Conservation (phyloP, 30 jellyfish, hydroid and myxozoan genomes). For the Cassiopea xamachana region DNA sequence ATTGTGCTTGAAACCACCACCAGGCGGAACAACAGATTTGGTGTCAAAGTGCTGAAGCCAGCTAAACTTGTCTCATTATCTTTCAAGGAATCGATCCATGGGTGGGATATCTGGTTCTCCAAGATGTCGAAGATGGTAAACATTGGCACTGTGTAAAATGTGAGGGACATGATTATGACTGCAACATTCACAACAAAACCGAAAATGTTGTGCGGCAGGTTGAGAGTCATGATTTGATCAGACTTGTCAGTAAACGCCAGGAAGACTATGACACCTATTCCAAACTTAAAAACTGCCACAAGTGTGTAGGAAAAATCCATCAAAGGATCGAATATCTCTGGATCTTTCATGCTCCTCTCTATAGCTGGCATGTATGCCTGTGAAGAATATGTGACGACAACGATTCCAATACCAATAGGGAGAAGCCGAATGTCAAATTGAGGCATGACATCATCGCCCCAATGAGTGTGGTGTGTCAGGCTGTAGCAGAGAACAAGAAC, state of each 20-base stretch:
- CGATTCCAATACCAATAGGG: conserved; percentile 93
- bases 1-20: conserved; percentile 70
- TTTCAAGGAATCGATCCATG: conserved; percentile 66
- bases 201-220: conserved; percentile 81
- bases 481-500: conserved; percentile 88
- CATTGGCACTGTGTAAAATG: conserved; percentile 96
- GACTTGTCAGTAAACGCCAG: conserved; percentile 89
- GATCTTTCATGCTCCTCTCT: conserved; percentile 96
- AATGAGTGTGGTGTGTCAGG: conserved; percentile 91
- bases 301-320: conserved; percentile 94
- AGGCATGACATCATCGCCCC: conserved; percentile 96
- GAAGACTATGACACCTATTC: conserved; percentile 94
- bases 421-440: conserved; percentile 82
- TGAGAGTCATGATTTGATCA: conserved; percentile 93
- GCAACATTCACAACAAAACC: conserved; percentile 80
- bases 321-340: conserved; percentile 93
- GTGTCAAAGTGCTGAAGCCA: conserved; percentile 74
- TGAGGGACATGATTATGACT: conserved; percentile 86
- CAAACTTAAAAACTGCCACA: conserved; percentile 92
- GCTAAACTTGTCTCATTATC: conserved; percentile 69
- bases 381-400: conserved; percentile 92
- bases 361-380: conserved; percentile 98
- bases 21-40: conserved; percentile 86
- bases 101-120: conserved; percentile 85
- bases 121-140: conserved; percentile 88